Percentiles rank a stretch among this genome's conserved stretches.
These are phyloP conservation scores for Sternotherus odoratus DNA, from an alignment of 2,797 vertebrate species.

Conservation along the genomic window DNA sequence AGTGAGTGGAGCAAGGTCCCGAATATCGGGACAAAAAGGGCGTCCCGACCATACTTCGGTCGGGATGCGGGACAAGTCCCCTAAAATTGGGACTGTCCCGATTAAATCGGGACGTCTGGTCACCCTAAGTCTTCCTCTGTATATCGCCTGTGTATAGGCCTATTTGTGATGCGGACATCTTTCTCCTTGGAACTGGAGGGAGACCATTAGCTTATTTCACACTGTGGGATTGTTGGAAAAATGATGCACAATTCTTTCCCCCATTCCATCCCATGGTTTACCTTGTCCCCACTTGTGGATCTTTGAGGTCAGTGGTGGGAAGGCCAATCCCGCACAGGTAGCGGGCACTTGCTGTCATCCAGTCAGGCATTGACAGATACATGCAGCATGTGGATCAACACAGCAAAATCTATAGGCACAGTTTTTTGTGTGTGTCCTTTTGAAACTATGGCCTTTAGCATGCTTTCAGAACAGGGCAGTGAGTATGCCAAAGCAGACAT, in stretches of 20 bases:
- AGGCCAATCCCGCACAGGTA: rapidly evolving
- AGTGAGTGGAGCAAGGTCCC: too few relatives aligned
- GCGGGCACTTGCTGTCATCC: rapidly evolving
- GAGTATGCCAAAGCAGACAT: background rate
- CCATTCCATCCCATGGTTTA: background rate
- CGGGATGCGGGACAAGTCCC: too few relatives aligned
- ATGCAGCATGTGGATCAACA: rapidly evolving
- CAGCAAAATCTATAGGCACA: background rate
- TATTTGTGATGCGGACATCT: background rate
- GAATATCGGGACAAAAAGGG: too few relatives aligned
- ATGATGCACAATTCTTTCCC: background rate
- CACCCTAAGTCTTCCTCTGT: background rate
- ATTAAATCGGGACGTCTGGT: too few relatives aligned
- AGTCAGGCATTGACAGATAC: rapidly evolving
- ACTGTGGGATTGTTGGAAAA: background rate
- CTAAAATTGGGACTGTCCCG: too few relatives aligned
- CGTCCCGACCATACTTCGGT: too few relatives aligned
- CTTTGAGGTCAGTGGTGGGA: background rate
- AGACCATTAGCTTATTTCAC: background rate
- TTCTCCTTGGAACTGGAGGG: background rate
- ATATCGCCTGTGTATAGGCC: background rate
- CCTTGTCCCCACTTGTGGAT: rapidly evolving
- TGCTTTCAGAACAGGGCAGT: background rate
- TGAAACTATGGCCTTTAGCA: background rate
- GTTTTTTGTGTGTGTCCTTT: background rate